These are phyloP conservation scores for Autographa gamma DNA, from an alignment of 2,888 invertebrate species.

Conservation along the genomic window DNA sequence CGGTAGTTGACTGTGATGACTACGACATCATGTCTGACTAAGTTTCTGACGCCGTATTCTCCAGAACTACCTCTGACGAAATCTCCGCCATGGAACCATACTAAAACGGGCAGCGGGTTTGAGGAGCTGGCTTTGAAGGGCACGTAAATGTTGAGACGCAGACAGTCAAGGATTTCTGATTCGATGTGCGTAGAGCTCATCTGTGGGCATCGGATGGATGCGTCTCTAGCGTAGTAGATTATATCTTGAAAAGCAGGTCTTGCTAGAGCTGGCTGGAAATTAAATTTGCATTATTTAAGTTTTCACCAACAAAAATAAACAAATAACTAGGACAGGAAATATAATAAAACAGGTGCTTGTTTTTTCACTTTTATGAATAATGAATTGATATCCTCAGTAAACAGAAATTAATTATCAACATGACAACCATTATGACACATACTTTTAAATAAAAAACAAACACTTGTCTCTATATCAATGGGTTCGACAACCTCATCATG, in stretches of 20 bases:
- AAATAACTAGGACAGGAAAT: not conserved
- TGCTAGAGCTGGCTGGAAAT: slow-evolving; percentile 73
- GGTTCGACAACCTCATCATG: slow-evolving; percentile 35
- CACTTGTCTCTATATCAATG: slow-evolving; percentile 30
- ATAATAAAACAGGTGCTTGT: not conserved
- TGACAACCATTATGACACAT: slow-evolving; percentile 13
- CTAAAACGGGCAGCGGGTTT: slow-evolving; percentile 80
- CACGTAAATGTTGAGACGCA: slow-evolving; percentile 90
- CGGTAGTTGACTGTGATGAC: slow-evolving; percentile 83
- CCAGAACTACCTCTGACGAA: slow-evolving; percentile 74
- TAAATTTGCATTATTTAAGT: not conserved
- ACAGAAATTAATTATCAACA: not conserved
- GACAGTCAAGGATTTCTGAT: slow-evolving; percentile 86
- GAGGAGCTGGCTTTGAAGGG: slow-evolving; percentile 74
- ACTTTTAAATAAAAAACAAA: slow-evolving; percentile 36
- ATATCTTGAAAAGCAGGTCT: slow-evolving; percentile 72
- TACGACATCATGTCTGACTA: slow-evolving; percentile 78
- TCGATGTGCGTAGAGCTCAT: slow-evolving; percentile 48
- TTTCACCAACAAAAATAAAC: no score
- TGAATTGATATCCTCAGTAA: not conserved
- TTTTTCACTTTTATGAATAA: not conserved
- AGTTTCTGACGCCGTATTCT: slow-evolving; percentile 70
- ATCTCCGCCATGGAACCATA: slow-evolving; percentile 83
- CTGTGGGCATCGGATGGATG: slow-evolving; percentile 79
- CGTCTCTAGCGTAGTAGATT: slow-evolving; percentile 77